Evolutionary conservation across 2,888 invertebrate genomes (phyloP).

Genomic region (Archaeoteleia sp.): DNA sequence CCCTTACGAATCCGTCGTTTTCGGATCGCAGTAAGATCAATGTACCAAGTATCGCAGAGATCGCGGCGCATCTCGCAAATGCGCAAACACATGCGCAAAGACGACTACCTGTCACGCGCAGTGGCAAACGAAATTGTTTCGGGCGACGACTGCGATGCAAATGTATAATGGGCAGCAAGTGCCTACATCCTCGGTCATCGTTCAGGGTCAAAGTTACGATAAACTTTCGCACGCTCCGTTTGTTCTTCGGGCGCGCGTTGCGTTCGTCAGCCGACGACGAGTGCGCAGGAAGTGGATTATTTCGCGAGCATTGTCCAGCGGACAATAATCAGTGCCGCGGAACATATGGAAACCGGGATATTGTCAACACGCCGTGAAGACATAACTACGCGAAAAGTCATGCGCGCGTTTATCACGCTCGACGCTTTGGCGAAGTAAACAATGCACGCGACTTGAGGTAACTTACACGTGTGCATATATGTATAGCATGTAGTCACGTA

Average conservation of each 20-base stretch:
- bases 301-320: slow-evolving; percentile 43
- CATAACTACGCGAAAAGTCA: background rate
- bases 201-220: slow-evolving; percentile 56
- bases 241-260: slow-evolving; percentile 11
- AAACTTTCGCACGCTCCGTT: slow-evolving; percentile 60
- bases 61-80: background rate
- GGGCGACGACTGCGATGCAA: slow-evolving; percentile 31
- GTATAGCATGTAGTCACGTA: no score
- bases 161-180: slow-evolving; percentile 39
- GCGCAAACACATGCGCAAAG: slow-evolving; percentile 25
- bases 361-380: slow-evolving; percentile 1
- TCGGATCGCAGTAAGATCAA: background rate
- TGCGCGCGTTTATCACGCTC: slow-evolving; percentile 10
- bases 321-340: slow-evolving; percentile 7
- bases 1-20: no score
- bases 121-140: slow-evolving; percentile 35
- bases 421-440: slow-evolving; percentile 16
- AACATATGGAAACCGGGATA: slow-evolving; percentile 7
- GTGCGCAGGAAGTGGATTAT: slow-evolving; percentile 57
- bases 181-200: slow-evolving; percentile 49
- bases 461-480: background rate
- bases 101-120: slow-evolving; percentile 34
- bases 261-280: slow-evolving; percentile 29
- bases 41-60: slow-evolving; percentile 3
- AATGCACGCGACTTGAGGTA: slow-evolving; percentile 17